These are phyloP conservation scores for Isurus oxyrinchus DNA, from an alignment of 2,113 vertebrate species.

Conservation along the genomic window DNA sequence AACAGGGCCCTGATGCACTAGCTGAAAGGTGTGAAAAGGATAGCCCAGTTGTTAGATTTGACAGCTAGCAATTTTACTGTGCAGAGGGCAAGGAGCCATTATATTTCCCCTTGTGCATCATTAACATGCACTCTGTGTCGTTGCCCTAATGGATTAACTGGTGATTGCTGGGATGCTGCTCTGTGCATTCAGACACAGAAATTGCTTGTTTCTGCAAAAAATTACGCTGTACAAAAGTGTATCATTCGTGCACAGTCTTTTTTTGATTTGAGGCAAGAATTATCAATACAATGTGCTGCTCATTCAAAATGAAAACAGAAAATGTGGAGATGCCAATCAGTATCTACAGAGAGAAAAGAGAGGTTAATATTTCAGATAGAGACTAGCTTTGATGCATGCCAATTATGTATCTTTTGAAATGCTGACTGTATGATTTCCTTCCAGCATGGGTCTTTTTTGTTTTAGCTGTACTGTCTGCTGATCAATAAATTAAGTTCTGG, in stretches of 20 bases:
- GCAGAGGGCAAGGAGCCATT: neutral
- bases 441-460: neutral
- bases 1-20: neutral
- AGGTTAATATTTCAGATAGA: neutral
- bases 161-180: constrained; percentile 7
- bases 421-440: neutral
- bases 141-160: constrained; percentile 25
- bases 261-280: neutral
- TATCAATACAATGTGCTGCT: neutral
- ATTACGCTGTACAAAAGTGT: neutral
- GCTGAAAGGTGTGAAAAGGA: constrained; percentile 33
- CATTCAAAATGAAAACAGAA: neutral
- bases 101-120: neutral
- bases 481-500: neutral
- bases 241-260: neutral
- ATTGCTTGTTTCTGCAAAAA: constrained; percentile 25
- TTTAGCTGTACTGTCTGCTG: neutral
- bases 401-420: neutral
- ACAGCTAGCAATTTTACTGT: neutral
- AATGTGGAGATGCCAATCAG: neutral
- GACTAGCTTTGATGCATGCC: neutral
- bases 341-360: neutral
- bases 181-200: constrained; percentile 17
- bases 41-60: neutral
- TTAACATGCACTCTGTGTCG: neutral